These are phyloP conservation scores for Sinopyrophorus schimmeli DNA, from an alignment of 2,888 invertebrate species.

Conservation along the genomic window DNA sequence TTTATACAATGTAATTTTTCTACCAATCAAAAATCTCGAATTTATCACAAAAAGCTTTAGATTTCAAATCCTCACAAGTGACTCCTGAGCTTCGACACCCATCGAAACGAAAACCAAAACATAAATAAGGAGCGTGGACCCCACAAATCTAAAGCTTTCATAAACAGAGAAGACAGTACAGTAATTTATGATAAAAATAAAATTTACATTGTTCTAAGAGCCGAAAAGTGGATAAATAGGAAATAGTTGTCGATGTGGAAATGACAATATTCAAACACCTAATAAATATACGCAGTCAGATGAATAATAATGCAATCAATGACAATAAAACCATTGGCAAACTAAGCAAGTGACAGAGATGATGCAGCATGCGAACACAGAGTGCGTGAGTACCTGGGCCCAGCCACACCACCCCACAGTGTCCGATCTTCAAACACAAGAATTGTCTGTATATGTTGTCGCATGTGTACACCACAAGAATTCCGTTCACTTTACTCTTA, in stretches of 20 bases:
- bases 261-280: conserved; percentile 50
- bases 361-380: conserved; percentile 58
- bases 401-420: conserved; percentile 44
- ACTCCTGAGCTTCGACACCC: no score
- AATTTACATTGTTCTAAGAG: conserved; percentile 3
- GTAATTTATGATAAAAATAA: neutral
- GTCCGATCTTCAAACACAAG: conserved; percentile 47
- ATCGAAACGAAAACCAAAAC: no score
- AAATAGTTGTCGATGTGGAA: conserved; percentile 24
- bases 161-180: neutral
- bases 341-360: conserved; percentile 56
- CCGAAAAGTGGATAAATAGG: no score
- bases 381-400: conserved; percentile 55
- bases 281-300: conserved; percentile 33
- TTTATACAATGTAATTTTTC: conserved; percentile 30
- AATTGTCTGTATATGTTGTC: conserved; percentile 41
- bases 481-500: conserved; percentile 25
- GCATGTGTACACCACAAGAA: conserved; percentile 27
- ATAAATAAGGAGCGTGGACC: no score
- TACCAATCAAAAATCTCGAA: no score
- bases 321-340: conserved; percentile 48
- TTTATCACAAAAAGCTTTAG: no score
- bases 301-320: conserved; percentile 41
- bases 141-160: conserved; percentile 8
- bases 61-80: no score